Base-by-base conservation (phyloP, 2,888 invertebrate species). In the Drosophila histrio region DNA sequence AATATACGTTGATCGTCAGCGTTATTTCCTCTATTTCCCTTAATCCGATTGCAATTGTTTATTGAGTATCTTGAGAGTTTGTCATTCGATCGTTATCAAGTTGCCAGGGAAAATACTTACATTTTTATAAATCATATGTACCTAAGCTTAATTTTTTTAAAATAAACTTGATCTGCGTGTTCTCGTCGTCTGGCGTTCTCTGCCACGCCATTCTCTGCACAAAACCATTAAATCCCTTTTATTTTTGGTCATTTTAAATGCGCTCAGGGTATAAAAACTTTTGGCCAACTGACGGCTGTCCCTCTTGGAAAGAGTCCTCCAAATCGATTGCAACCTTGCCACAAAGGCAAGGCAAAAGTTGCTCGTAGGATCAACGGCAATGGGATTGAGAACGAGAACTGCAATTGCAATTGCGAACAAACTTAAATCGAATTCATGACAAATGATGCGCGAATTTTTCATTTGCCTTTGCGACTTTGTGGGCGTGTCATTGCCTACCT, bases 351-450 rank as follows among this genome's bases (percentile, higher is more conserved):
- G 47, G 28, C 39, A 52, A 64, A 59, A 72, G 46, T 59, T 71
- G 49, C 30, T 19, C 17, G n/a, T 13, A 46, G 72, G 39, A 58
- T 70, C 65, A 70, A 47, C 34, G 17, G 39, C 17, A 36, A 17
- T 38, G 41, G 21, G 11, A 52, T 2, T 36, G 36, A 13, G 13
- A 44, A 21, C 0, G 32, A 61, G 15, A 50, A 21, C 28, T 52
- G 72, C 53, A 59, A 65, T 67, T 68, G 59, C 59, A 28, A 62
- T 50, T 59, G 65, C 44, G 56, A 68, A 64, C 50, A 52, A 74
- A 86, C 80, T 84, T 88, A 71, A 84, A 84, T 84, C 80, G 86
- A 84, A 84, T 86, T 79, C 75, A 86, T 75, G 88, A 88, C 83
- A 84, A 88, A 82, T 88, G 83, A 86, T 83, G 75, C 79, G 83